A percentile compares a stretch with the other conserved stretches of the same genome.
These are phyloP conservation scores for Trissoscelio sp. DNA, from an alignment of 2,888 invertebrate species.

Conservation along the genomic window DNA sequence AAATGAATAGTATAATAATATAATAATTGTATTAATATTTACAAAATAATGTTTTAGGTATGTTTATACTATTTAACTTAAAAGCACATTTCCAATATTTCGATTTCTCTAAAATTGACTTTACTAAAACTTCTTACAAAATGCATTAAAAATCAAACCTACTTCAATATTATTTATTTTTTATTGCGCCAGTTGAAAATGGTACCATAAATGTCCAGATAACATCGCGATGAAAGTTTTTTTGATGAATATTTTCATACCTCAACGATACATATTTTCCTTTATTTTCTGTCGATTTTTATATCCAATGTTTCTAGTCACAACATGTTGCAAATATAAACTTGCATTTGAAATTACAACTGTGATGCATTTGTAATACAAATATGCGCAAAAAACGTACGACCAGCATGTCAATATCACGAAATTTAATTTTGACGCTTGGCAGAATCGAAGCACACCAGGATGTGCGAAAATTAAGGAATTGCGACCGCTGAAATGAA, in stretches of 20 bases:
- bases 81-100: no score
- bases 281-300: constrained; percentile 1
- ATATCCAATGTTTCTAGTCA: constrained; percentile 22
- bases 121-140: no score
- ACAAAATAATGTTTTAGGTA: no score
- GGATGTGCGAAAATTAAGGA: constrained; percentile 15
- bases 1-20: no score
- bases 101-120: no score
- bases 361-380: not conserved
- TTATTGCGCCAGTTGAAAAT: no score
- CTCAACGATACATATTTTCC: not conserved
- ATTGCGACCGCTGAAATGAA: constrained; percentile 5
- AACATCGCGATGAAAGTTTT: not conserved
- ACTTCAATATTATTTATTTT: no score
- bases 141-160: no score
- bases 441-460: not conserved
- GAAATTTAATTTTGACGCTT: constrained; percentile 1
- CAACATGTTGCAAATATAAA: no score
- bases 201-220: no score
- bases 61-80: no score
- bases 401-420: not conserved
- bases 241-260: constrained; percentile 6
- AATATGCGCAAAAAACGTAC: not conserved
- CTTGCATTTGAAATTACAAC: constrained; percentile 17
- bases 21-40: no score